Base-by-base conservation (phyloP, 2,888 invertebrate genomes). In the Camponotus fellah region DNA sequence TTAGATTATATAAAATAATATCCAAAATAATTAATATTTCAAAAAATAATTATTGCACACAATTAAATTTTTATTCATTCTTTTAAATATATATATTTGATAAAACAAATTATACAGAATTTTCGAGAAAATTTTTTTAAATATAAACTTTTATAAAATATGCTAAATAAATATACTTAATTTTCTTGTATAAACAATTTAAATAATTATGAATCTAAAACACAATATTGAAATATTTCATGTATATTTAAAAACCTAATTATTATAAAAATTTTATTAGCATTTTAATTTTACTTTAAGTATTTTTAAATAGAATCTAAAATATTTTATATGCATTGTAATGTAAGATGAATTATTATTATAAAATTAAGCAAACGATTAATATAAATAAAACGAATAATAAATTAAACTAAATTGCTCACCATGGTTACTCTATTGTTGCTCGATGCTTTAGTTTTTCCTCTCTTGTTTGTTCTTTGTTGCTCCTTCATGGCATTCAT, bases 131-230 rank as follows among this genome's bases (percentile, higher is more conserved):
- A 49, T 8, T 8, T n/a, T 53, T n/a, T 53, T n/a, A 46, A 14
- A 46, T 46, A n/a, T 53, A n/a, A 53, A 53, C n/a, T n/a, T 53
- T 53, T 2, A 53, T 53, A n/a, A 53, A 53, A 53, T 53, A 8
- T n/a, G 49, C 49, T n/a, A 49, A 49, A 49, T 8, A 49, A n/a
- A 53, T 0, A n/a, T 4, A 26, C 26, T 8, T 46, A 46, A 46
- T 17, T 53, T 53, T 53, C 8, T 53, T 49, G 17, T 49, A 49
- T 6, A 49, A 49, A 17, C 17, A 49, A 53, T 53, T 6, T n/a
- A 53, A 53, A n/a, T 53, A 53, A 53, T n/a, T n/a, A 53, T 53
- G n/a, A 53, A 53, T 53, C 49, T 53, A 53, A 53, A 53, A 53
- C 49, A 53, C 49, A 53, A n/a, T 53, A 53, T 53, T n/a, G 49